A percentile compares a stretch with the other conserved stretches of the same genome.
Evolutionary conservation across 1,140 invertebrate genomes (phyloP).

Genomic region (Saccostrea glomerata): DNA sequence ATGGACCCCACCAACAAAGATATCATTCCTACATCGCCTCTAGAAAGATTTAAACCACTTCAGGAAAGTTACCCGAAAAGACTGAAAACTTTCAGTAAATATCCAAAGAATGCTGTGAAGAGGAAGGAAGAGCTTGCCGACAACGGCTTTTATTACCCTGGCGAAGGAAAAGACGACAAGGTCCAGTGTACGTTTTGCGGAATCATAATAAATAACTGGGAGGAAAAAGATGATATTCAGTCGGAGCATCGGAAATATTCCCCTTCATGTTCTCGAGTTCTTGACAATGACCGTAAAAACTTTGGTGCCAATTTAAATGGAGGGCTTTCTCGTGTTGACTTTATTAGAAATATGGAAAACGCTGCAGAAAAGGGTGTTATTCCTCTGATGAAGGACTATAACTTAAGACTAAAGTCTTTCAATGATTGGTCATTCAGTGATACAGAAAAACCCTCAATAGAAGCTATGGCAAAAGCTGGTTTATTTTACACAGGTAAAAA

Average conservation of each 20-base stretch:
- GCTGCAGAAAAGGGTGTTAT: not conserved
- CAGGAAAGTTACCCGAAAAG: not conserved
- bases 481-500: slow-evolving; percentile 42
- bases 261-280: slow-evolving; percentile 11
- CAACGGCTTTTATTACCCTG: slow-evolving; percentile 49
- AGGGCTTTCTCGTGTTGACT: not conserved
- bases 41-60: slow-evolving; percentile 41
- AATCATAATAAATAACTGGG: slow-evolving; percentile 34
- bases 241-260: slow-evolving; percentile 38
- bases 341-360: not conserved
- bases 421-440: slow-evolving; percentile 19
- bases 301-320: not conserved
- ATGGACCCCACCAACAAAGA: slow-evolving; percentile 19
- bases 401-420: slow-evolving; percentile 26
- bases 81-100: slow-evolving; percentile 40
- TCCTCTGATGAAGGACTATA: slow-evolving; percentile 5
- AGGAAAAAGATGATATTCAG: slow-evolving; percentile 35
- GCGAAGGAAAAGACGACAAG: slow-evolving; percentile 38
- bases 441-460: not conserved
- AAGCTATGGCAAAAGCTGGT: slow-evolving; percentile 27
- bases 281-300: slow-evolving; percentile 22
- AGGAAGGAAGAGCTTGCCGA: not conserved
- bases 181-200: slow-evolving; percentile 52
- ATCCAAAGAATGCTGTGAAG: slow-evolving; percentile 11
- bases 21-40: slow-evolving; percentile 32